phyloP scores from a whole-genome alignment of 2,888 invertebrate species.

The Lordiphosa fenestrarum region DNA sequence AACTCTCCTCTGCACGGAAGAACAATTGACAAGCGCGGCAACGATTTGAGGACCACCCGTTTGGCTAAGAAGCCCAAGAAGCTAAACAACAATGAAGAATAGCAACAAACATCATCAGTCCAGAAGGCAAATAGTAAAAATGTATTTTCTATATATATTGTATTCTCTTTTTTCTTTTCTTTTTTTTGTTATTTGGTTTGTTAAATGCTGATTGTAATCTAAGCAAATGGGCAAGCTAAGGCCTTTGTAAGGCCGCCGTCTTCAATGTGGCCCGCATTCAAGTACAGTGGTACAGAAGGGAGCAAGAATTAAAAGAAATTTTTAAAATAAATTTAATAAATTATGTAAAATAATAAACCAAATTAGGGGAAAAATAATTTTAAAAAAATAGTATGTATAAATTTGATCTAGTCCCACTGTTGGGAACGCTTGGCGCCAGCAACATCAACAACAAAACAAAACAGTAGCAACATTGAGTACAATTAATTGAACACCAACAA shows the following conservation, averaged over 20 bases:
- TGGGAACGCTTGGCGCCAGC: conserved; percentile 4
- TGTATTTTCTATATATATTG: conserved; percentile 20
- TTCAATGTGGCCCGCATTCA: neutral
- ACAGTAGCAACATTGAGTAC: conserved; percentile 64
- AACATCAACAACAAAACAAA: conserved; percentile 15
- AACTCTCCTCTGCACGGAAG: neutral
- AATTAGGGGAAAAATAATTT: too few species aligned
- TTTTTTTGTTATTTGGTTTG: conserved; percentile 41
- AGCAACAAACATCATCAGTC: conserved; percentile 26
- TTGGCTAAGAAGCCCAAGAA: conserved; percentile 20
- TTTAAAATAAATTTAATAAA: too few species aligned
- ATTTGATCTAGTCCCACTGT: neutral
- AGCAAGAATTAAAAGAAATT: too few species aligned
- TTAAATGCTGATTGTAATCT: conserved; percentile 54
- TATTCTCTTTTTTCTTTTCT: neutral
- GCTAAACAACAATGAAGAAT: conserved; percentile 17
- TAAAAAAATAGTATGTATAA: too few species aligned
- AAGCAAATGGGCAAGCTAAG: conserved; percentile 22
- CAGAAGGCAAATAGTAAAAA: conserved; percentile 58
- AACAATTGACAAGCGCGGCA: conserved; percentile 22
- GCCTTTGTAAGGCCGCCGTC: conserved; percentile 21
- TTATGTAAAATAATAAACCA: too few species aligned
- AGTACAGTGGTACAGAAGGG: conserved; percentile 3
- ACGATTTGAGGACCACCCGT: conserved; percentile 50
- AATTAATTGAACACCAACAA: conserved; percentile 74